Conservation (phyloP, 2,797 vertebrate genomes). For the Platalea minor region DNA sequence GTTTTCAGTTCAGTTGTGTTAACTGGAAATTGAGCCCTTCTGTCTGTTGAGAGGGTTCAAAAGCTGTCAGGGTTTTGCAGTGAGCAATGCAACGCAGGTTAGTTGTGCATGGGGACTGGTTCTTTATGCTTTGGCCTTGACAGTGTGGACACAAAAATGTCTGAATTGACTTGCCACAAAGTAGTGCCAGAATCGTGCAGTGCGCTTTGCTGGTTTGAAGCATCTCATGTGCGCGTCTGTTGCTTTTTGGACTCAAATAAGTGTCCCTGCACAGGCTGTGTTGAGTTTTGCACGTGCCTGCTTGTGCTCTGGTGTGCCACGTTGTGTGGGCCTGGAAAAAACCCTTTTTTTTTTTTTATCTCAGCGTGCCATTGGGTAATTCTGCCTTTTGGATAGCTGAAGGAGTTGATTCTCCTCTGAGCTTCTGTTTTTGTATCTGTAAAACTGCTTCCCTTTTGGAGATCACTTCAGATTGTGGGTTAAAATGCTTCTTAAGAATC, state of each 20-base stretch:
- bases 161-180: neutral
- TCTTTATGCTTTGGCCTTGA: neutral
- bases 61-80: neutral
- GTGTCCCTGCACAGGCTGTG: neutral
- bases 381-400: neutral
- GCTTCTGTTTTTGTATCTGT: neutral
- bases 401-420: neutral
- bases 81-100: neutral
- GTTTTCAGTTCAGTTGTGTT: slow-evolving; percentile 38
- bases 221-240: rapidly evolving
- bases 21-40: neutral
- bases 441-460: neutral
- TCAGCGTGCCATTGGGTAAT: neutral
- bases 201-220: neutral
- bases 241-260: neutral
- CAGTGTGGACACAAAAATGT: neutral
- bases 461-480: neutral
- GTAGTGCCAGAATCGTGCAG: neutral
- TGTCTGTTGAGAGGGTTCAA: neutral
- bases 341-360: neutral
- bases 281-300: neutral
- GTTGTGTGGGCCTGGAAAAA: neutral
- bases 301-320: neutral
- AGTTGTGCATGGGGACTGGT: neutral
- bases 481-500: neutral